Evolutionary conservation across 1,140 invertebrate genomes (phyloP).

Genomic region (Drosophila rufa): DNA sequence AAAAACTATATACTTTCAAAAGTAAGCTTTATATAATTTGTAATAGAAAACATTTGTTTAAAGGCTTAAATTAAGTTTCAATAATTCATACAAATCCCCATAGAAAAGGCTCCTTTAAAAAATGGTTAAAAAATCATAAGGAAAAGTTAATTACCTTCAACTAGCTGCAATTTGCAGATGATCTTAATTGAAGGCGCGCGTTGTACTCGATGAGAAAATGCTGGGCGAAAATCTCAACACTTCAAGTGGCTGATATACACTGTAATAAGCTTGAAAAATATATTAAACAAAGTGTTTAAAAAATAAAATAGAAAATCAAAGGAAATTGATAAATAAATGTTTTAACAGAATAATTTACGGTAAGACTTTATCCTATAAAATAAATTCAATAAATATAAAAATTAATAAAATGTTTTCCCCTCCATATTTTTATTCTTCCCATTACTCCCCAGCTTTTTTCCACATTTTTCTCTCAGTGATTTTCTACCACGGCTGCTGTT

Average conservation of each 20-base stretch:
- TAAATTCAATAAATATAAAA: too few relatives aligned
- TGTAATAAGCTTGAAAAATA: not conserved
- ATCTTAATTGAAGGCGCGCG: constrained; percentile 77
- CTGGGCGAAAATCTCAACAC: constrained; percentile 66
- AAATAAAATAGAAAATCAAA: not conserved
- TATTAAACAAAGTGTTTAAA: not conserved
- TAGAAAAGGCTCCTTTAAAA: not conserved
- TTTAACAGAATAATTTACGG: too few relatives aligned
- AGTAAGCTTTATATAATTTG: too few relatives aligned
- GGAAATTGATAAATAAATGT: not conserved
- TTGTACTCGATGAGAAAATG: constrained; percentile 46
- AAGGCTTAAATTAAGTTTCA: not conserved
- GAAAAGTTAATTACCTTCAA: constrained; percentile 69
- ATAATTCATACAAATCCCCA: not conserved
- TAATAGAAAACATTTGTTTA: too few relatives aligned
- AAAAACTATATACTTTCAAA: too few relatives aligned
- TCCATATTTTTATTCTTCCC: not conserved
- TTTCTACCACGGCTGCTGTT: constrained; percentile 7
- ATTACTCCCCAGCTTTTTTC: not conserved
- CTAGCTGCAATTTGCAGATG: constrained; percentile 72
- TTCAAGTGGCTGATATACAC: constrained; percentile 16
- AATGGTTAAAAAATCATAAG: not conserved
- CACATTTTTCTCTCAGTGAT: not conserved
- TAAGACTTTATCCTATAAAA: too few relatives aligned
- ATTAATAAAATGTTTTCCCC: too few relatives aligned